Conservation (phyloP, 2,797 vertebrate species). For the Myotis planiceps region DNA sequence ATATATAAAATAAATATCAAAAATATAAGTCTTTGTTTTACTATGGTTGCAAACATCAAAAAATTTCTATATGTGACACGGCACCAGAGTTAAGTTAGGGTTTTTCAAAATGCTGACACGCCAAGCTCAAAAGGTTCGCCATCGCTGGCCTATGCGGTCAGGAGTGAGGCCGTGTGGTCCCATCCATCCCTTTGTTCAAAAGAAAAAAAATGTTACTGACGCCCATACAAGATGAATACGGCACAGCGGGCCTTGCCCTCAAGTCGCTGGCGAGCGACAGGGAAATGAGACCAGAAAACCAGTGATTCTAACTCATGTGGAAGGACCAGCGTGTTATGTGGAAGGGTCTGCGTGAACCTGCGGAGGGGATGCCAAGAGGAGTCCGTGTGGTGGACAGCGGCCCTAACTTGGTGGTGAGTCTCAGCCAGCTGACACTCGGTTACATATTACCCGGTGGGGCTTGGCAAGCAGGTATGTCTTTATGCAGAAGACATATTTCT, state of each 20-base stretch:
- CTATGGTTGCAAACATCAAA: too few relatives aligned
- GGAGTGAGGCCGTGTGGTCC: neutral
- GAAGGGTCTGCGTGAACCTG: neutral
- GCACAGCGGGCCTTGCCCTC: neutral
- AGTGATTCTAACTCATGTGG: too few relatives aligned
- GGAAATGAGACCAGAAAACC: neutral
- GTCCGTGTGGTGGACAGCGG: neutral
- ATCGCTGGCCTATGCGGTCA: neutral
- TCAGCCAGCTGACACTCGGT: neutral
- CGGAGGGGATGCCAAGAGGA: neutral
- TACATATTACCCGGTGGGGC: neutral
- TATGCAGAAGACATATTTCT: neutral
- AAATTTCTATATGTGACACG: too few relatives aligned
- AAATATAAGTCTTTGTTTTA: too few relatives aligned
- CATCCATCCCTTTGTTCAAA: neutral
- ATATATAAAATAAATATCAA: too few relatives aligned
- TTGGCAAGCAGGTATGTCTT: neutral
- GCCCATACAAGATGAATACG: neutral
- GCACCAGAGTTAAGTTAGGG: too few relatives aligned
- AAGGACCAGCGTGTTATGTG: neutral
- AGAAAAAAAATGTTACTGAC: neutral
- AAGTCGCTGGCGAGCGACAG: neutral
- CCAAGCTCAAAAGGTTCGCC: too few relatives aligned
- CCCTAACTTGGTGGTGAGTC: neutral
- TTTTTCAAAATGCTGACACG: too few relatives aligned